Conservation (phyloP, 2,888 invertebrate genomes). For the Temnothorax ravouxi region DNA sequence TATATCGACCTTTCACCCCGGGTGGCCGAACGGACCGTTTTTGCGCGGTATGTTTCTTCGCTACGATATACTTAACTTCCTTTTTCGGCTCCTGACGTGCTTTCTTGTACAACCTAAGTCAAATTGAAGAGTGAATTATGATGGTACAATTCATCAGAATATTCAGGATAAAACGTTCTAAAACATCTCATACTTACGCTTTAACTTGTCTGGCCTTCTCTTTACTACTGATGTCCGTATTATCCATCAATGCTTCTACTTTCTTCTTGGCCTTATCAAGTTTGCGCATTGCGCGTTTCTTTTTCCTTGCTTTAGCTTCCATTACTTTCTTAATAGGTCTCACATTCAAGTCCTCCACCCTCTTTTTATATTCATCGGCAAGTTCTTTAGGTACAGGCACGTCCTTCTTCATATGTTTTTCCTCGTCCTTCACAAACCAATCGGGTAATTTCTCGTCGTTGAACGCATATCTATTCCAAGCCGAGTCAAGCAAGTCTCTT, state of each 20-base stretch:
- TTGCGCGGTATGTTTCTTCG: conserved; percentile 94
- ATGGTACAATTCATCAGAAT: neutral
- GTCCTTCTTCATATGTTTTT: conserved; percentile 94
- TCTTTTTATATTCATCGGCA: conserved; percentile 94
- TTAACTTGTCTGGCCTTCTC: conserved; percentile 98
- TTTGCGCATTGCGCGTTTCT: conserved; percentile 94
- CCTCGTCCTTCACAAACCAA: conserved; percentile 98
- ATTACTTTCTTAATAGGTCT: conserved; percentile 99
- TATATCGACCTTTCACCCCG: conserved; percentile 96
- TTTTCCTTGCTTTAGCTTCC: conserved; percentile 99
- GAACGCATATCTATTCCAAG: conserved; percentile 97
- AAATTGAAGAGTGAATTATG: conserved; percentile 7
- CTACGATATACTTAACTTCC: conserved; percentile 97
- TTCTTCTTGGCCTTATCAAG: conserved; percentile 98
- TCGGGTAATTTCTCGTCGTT: conserved; percentile 97
- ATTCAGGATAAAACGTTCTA: neutral
- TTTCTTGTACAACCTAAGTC: conserved; percentile 94
- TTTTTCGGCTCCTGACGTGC: conserved; percentile 94
- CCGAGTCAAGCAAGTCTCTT: conserved; percentile 95
- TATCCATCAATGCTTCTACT: conserved; percentile 97
- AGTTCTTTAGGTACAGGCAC: conserved; percentile 95
- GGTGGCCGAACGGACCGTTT: conserved; percentile 93
- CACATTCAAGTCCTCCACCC: conserved; percentile 95
- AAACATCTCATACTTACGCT: conserved; percentile 88
- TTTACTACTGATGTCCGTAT: conserved; percentile 94